Evolutionary conservation across 1,140 invertebrate genomes (phyloP).

Genomic region (Drosophila tristis): DNA sequence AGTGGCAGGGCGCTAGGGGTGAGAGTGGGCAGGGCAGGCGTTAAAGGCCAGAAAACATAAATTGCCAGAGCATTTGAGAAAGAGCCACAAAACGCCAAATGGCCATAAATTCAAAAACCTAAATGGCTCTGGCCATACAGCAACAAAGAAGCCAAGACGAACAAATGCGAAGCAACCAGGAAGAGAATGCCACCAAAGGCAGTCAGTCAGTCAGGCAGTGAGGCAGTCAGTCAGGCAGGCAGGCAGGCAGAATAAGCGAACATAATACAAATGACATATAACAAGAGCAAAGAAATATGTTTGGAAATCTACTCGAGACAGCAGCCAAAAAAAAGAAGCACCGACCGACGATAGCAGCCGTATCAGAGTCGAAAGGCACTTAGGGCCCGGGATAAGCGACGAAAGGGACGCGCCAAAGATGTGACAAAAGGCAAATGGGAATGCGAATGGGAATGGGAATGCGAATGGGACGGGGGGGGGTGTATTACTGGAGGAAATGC

Average conservation of each 20-base stretch:
- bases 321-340: conserved; percentile 44
- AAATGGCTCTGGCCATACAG: conserved; percentile 67
- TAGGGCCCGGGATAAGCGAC: conserved; percentile 40
- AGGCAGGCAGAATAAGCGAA: conserved; percentile 18
- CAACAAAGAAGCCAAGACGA: conserved; percentile 33
- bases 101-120: conserved; percentile 75
- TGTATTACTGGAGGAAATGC: conserved; percentile 11
- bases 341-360: conserved; percentile 42
- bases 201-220: too few relatives aligned
- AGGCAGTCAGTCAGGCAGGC: neutral
- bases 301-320: conserved; percentile 75
- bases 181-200: neutral
- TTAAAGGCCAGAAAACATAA: conserved; percentile 66
- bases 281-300: conserved; percentile 74
- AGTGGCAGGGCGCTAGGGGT: neutral
- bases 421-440: conserved; percentile 62
- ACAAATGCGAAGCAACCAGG: conserved; percentile 34
- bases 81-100: conserved; percentile 72
- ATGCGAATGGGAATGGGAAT: neutral
- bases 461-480: neutral
- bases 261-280: conserved; percentile 78
- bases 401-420: neutral
- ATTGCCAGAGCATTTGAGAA: conserved; percentile 56
- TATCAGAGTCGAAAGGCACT: conserved; percentile 58
- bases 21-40: conserved; percentile 15